Evolutionary conservation across 2,113 vertebrate genomes (phyloP).

Genomic region (Naja naja): DNA sequence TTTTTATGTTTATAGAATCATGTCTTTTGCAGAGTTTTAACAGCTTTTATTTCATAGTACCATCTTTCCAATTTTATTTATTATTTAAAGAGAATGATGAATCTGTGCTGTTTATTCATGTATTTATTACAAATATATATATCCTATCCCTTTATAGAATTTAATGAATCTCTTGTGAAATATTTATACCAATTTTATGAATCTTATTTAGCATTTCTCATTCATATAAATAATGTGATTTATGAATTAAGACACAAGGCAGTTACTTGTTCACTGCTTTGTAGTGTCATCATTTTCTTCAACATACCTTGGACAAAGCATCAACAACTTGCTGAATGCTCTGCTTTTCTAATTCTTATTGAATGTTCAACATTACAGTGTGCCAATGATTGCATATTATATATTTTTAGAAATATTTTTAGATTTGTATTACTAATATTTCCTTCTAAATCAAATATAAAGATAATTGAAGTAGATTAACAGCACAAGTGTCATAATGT

Average conservation of each 20-base stretch:
- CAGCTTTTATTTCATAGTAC: background rate
- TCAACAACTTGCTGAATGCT: background rate
- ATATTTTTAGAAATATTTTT: slow-evolving; percentile 42
- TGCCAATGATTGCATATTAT: slow-evolving; percentile 30
- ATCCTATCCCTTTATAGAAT: background rate
- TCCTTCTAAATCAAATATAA: slow-evolving; percentile 46
- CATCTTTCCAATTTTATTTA: background rate
- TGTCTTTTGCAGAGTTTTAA: background rate
- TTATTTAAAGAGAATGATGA: background rate
- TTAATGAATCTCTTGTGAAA: no score
- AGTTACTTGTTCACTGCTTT: slow-evolving; percentile 23
- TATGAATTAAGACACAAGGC: background rate
- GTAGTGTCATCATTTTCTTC: background rate
- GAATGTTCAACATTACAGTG: slow-evolving; percentile 7
- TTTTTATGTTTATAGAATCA: background rate
- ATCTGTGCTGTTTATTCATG: background rate
- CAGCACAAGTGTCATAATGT: slow-evolving; percentile 22
- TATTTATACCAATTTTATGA: background rate
- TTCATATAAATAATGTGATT: background rate
- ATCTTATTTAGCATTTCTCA: background rate
- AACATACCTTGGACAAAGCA: background rate
- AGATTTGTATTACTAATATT: slow-evolving; percentile 36
- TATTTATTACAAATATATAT: background rate
- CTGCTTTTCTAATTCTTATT: slow-evolving; percentile 22
- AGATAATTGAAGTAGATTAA: slow-evolving; percentile 40